Evolutionary conservation across 2,113 vertebrate species (phyloP).

Genomic region (Cololabis saira): DNA sequence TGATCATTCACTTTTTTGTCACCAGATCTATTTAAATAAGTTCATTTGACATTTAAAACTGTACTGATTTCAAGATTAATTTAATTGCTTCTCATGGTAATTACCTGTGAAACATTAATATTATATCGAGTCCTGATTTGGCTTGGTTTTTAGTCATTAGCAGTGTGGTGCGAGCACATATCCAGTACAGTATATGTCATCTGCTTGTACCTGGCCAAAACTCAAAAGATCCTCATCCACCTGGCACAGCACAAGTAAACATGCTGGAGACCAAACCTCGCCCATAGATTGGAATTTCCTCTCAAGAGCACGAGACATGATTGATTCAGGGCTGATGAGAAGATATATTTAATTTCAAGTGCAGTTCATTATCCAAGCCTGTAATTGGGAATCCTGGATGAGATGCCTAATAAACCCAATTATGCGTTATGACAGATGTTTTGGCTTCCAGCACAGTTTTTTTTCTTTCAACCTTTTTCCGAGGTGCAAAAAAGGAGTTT

Average conservation of each 20-base stretch:
- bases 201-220: conserved; percentile 59
- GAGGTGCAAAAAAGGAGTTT: conserved; percentile 38
- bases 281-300: conserved; percentile 85
- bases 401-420: conserved; percentile 98
- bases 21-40: conserved; percentile 34
- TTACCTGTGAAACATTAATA: not conserved
- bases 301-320: conserved; percentile 89
- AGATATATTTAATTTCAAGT: conserved; percentile 98
- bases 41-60: conserved; percentile 42
- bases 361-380: conserved; percentile 98
- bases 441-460: conserved; percentile 69
- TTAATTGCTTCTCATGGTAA: conserved; percentile 20
- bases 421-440: conserved; percentile 96
- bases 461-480: conserved; percentile 47
- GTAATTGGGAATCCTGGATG: conserved; percentile 92
- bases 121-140: conserved; percentile 11
- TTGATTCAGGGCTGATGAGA: conserved; percentile 99
- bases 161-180: not conserved
- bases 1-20: conserved; percentile 53
- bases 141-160: conserved; percentile 17
- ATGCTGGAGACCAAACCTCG: conserved; percentile 85
- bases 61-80: conserved; percentile 6
- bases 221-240: conserved; percentile 66
- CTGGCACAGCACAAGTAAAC: conserved; percentile 86
- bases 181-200: conserved; percentile 34